Evolutionary conservation across 1,140 invertebrate genomes (phyloP), one percentile per base, ranked within the genome.

Genomic region (Drosophila santomea): DNA sequence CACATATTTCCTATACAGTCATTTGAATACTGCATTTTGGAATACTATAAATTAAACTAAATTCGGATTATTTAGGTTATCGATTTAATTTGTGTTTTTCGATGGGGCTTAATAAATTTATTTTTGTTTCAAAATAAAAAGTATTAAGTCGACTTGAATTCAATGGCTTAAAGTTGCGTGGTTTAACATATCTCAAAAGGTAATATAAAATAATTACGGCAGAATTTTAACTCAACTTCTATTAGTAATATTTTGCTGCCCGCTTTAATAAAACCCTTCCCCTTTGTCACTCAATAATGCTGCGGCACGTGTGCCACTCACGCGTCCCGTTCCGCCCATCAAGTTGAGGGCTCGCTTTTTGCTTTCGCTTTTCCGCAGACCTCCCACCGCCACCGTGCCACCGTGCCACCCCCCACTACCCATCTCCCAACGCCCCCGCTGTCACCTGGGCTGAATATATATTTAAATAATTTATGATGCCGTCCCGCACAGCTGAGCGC

Each of bases 391-490:
- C 72, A 15, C 41, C 25, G 14, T 20, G 44, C 28, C 72, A 15
- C 41, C 25, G 14, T 20, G 20, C 20, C 20, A 20, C 20, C 1
- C 20, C 57, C 44, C 63, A n/a, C 11, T 28, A 35, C 50, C 36
- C 50, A 43, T 25, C 57, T 20, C 15, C 28, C 72, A 25, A 20
- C 17, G 14, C 38, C 60, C 52, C 60, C 48, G 43, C 55, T 76
- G 74, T 76, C 74, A 77, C 73, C 74, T 77, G 73, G 57, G 51
- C 68, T 36, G 78, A 61, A 79, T 74, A 81, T 69, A 85, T 69
- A 85, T 86, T 81, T 85, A 82, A 85, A 85, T 85, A 85, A 85
- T 85, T 85, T 85, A 86, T 86, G 74, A 83, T 75, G 83, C 75
- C 78, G 74, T 60, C 63, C 56, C 50, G 63, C 74, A 82, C 78